phyloP scores from a whole-genome alignment of 2,113 vertebrate genomes.

The Oryzias melastigma region DNA sequence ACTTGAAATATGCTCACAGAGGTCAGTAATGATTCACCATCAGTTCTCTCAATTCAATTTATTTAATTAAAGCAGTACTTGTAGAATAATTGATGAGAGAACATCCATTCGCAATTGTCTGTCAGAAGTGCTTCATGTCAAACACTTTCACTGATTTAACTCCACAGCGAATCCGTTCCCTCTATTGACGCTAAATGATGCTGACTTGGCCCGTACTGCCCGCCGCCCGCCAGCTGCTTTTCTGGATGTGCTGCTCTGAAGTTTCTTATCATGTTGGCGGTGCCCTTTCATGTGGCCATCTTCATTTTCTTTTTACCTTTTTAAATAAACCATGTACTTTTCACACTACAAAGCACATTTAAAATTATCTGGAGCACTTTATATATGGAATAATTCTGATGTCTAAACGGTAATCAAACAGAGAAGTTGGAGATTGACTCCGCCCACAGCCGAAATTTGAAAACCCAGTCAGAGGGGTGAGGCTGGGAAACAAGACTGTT shows the following conservation, averaged over 20 bases:
- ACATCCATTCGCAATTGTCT: constrained; percentile 42
- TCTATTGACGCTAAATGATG: constrained; percentile 40
- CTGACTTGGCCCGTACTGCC: constrained; percentile 33
- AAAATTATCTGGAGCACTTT: too few species aligned
- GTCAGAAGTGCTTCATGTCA: constrained; percentile 55
- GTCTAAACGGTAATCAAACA: too few species aligned
- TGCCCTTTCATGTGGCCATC: too few species aligned
- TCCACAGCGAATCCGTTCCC: constrained; percentile 39
- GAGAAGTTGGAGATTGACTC: too few species aligned
- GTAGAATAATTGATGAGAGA: constrained; percentile 44
- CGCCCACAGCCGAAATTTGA: too few species aligned
- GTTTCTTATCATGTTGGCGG: neutral
- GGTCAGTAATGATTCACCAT: constrained; percentile 32
- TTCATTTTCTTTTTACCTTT: too few species aligned
- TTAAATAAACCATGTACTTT: too few species aligned
- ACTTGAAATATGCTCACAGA: constrained; percentile 11
- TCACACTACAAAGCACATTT: too few species aligned
- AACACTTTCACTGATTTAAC: constrained; percentile 45
- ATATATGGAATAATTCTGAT: too few species aligned
- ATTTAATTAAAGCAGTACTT: constrained; percentile 33
- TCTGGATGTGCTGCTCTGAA: neutral
- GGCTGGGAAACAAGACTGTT: too few species aligned
- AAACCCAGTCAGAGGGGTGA: too few species aligned
- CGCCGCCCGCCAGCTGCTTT: neutral
- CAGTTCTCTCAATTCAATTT: constrained; percentile 34